A percentile compares a stretch with the other conserved stretches of the same genome.
phyloP scores from a whole-genome alignment of 2,797 vertebrate species.

The Hephaestus fuliginosus region DNA sequence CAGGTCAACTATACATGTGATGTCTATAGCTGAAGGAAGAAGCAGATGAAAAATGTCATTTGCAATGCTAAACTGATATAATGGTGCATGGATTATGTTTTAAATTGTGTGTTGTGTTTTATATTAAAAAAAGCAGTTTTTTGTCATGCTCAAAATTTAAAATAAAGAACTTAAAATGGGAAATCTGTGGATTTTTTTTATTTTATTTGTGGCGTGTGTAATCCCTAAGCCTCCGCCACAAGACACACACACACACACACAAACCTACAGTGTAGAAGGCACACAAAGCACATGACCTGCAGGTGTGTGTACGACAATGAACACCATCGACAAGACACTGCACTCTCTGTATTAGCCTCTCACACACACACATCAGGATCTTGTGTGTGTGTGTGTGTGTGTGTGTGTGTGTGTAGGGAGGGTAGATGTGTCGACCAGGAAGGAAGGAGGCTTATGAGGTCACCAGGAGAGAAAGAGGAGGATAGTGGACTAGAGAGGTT shows the following conservation, averaged over 20 bases:
- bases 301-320: conserved; percentile 67
- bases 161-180: conserved; percentile 46
- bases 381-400: conserved; percentile 6
- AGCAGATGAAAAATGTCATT: conserved; percentile 56
- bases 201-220: conserved; percentile 19
- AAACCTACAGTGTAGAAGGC: conserved; percentile 25
- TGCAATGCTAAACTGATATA: conserved; percentile 48
- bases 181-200: conserved; percentile 14
- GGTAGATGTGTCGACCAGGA: conserved; percentile 73
- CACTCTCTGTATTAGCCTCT: conserved; percentile 48
- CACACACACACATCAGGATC: conserved; percentile 26
- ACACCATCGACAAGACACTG: conserved; percentile 56
- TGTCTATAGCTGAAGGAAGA: conserved; percentile 55
- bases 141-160: neutral
- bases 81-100: conserved; percentile 30
- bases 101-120: conserved; percentile 2
- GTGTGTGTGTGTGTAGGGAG: too few relatives aligned
- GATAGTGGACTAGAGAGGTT: conserved; percentile 57
- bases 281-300: conserved; percentile 54
- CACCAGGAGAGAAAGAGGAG: conserved; percentile 64
- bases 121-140: neutral
- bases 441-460: conserved; percentile 78
- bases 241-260: conserved; percentile 27
- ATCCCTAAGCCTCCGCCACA: neutral
- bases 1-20: conserved; percentile 67